These are phyloP conservation scores for Portevinia maculata DNA, from an alignment of 2,888 invertebrate species.

Conservation along the genomic window DNA sequence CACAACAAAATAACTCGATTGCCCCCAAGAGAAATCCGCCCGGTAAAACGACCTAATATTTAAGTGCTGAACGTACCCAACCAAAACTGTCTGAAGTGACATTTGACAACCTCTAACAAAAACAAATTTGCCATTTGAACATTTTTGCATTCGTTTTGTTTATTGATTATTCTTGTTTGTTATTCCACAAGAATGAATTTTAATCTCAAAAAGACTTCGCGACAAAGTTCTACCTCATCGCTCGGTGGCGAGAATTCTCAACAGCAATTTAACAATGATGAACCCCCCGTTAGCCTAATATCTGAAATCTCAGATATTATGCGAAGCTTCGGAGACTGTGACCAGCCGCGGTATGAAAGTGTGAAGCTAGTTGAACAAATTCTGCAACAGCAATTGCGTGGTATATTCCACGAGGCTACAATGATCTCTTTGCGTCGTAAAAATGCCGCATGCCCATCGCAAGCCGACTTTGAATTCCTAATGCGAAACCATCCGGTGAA, in stretches of 20 bases:
- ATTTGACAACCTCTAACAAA: too few relatives aligned
- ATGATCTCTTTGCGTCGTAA: slow-evolving; percentile 87
- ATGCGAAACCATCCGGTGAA: slow-evolving; percentile 92
- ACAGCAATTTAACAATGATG: slow-evolving; percentile 75
- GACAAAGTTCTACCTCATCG: slow-evolving; percentile 77
- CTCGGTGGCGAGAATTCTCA: slow-evolving; percentile 25
- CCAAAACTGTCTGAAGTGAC: too few relatives aligned
- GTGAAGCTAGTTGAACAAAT: slow-evolving; percentile 93
- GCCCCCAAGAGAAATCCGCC: too few relatives aligned
- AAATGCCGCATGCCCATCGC: slow-evolving; percentile 84
- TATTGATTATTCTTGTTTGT: neutral
- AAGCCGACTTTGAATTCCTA: slow-evolving; percentile 90
- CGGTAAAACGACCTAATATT: too few relatives aligned
- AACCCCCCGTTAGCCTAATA: slow-evolving; percentile 78
- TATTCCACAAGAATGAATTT: slow-evolving; percentile 77
- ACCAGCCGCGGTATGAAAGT: slow-evolving; percentile 91
- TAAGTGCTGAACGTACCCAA: too few relatives aligned
- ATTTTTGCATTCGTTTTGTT: too few relatives aligned
- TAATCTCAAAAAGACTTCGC: slow-evolving; percentile 77
- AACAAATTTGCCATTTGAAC: too few relatives aligned
- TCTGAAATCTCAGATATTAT: slow-evolving; percentile 92
- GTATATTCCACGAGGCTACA: slow-evolving; percentile 89
- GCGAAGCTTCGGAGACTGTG: slow-evolving; percentile 96
- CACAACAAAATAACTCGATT: too few relatives aligned
- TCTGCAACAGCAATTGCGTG: slow-evolving; percentile 90